A percentile compares a stretch with the other conserved stretches of the same genome.
Evolutionary conservation across 2,797 vertebrate species (phyloP).

Genomic region (Coccyzus lansbergi): DNA sequence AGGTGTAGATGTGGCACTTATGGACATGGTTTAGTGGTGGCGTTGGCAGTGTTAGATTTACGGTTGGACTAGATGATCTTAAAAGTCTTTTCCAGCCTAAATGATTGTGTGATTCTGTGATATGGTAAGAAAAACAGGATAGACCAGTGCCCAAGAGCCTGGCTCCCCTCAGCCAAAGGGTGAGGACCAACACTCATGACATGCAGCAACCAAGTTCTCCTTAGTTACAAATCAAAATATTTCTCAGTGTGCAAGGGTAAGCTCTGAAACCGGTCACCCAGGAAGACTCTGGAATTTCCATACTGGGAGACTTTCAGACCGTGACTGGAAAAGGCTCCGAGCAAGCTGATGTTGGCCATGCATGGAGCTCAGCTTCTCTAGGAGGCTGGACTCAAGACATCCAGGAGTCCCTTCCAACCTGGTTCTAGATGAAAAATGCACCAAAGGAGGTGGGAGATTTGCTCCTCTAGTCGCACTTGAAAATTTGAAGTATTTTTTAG

Average conservation of each 20-base stretch:
- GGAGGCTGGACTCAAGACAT: not conserved
- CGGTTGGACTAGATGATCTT: too few relatives aligned
- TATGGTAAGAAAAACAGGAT: not conserved
- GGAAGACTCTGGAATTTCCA: not conserved
- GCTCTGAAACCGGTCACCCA: not conserved
- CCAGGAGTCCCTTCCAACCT: not conserved
- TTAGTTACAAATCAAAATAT: not conserved
- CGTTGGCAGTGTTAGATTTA: too few relatives aligned
- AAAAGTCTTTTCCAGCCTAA: too few relatives aligned
- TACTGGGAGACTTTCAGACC: not conserved
- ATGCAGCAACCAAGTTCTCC: fast-evolving
- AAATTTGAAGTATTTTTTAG: not conserved
- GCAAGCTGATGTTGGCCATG: not conserved
- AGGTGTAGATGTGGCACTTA: too few relatives aligned
- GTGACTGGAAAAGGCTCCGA: not conserved
- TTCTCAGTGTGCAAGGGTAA: not conserved
- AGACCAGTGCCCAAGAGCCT: not conserved
- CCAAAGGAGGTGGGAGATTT: fast-evolving
- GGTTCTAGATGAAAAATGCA: not conserved
- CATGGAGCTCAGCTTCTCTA: not conserved
- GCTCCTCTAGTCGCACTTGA: not conserved
- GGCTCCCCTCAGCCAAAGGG: not conserved
- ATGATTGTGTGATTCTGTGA: too few relatives aligned
- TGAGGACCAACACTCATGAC: fast-evolving
- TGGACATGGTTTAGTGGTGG: too few relatives aligned